Percentiles rank a stretch among this genome's conserved stretches.
Conservation (phyloP, 2,888 invertebrate species). For the Eustalomyia histrio region DNA sequence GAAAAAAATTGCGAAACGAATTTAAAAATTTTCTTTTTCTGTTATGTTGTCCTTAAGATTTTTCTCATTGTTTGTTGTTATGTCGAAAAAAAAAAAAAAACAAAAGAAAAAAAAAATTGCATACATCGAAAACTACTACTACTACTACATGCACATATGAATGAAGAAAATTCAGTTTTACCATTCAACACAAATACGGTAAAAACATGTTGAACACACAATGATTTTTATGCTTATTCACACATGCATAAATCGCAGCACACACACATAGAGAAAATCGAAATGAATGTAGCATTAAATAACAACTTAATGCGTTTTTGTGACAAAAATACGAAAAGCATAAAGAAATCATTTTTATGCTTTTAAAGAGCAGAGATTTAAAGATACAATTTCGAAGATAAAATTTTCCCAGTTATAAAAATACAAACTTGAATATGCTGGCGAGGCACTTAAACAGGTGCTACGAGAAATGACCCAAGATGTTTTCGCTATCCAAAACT, state of each 20-base stretch:
- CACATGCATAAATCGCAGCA: not conserved
- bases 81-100: not conserved
- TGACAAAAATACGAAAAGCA: constrained; percentile 31
- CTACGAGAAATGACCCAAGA: no score
- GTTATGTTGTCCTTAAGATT: not conserved
- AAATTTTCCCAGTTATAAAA: no score
- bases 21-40: constrained; percentile 32
- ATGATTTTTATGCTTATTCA: not conserved
- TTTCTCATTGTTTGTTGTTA: not conserved
- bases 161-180: constrained; percentile 11
- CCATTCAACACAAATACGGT: constrained; percentile 28
- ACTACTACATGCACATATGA: not conserved
- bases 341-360: constrained; percentile 20
- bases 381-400: not conserved
- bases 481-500: no score
- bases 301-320: constrained; percentile 58
- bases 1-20: constrained; percentile 51
- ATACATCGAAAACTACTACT: constrained; percentile 6
- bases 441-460: no score
- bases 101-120: constrained; percentile 22
- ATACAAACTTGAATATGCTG: no score
- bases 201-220: constrained; percentile 6
- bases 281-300: constrained; percentile 52
- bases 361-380: not conserved
- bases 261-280: not conserved